Conservation (phyloP, 2,797 vertebrate species). For the Aldrovandia affinis region DNA sequence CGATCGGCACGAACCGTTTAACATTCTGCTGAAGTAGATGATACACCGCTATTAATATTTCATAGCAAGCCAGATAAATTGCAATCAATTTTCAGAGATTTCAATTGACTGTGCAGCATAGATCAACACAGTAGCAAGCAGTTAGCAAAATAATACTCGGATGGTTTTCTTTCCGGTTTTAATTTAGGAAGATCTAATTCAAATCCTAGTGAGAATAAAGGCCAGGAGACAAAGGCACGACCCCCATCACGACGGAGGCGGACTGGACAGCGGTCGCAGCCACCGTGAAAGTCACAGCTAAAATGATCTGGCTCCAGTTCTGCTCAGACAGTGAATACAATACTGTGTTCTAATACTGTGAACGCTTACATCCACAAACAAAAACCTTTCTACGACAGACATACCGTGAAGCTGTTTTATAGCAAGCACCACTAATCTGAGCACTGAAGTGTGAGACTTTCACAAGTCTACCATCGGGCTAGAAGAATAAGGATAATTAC, state of each 20-base stretch:
- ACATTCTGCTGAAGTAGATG: not conserved
- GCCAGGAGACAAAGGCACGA: not conserved
- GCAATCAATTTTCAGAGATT: not conserved
- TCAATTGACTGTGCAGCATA: not conserved
- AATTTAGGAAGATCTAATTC: not conserved
- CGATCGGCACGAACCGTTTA: not conserved
- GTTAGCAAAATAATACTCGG: not conserved
- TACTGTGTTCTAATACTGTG: slow-evolving; percentile 39
- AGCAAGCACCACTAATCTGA: slow-evolving; percentile 35
- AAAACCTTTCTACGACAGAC: slow-evolving; percentile 24
- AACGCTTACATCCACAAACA: slow-evolving; percentile 37
- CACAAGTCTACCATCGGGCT: slow-evolving; percentile 2
- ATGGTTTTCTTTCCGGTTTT: not conserved
- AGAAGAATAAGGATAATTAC: too few species aligned
- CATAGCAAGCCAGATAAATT: too few species aligned
- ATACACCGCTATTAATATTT: not conserved
- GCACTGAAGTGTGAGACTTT: slow-evolving; percentile 32
- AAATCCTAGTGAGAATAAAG: not conserved
- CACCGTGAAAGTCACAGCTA: not conserved
- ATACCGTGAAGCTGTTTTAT: slow-evolving; percentile 31
- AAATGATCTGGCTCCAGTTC: slow-evolving; percentile 21
- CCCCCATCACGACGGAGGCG: not conserved
- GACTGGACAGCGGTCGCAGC: not conserved
- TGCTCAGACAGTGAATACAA: not conserved
- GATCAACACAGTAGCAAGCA: not conserved